phyloP scores from a whole-genome alignment of 2,113 vertebrate genomes.

The Scopus umbretta region DNA sequence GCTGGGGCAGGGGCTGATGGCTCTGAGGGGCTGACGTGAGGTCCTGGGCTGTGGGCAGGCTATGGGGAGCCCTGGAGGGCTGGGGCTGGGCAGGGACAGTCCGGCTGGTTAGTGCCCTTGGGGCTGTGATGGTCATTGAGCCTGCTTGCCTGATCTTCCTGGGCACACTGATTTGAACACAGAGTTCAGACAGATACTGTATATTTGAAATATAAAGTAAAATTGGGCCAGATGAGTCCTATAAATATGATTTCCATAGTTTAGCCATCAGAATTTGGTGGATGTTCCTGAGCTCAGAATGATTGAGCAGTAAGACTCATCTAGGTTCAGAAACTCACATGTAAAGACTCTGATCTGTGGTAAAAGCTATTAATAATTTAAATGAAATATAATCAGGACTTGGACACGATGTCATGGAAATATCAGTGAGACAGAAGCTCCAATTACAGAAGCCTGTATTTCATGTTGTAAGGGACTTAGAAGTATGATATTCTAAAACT shows the following conservation, averaged over 20 bases:
- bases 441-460: not conserved
- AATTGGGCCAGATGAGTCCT: not conserved
- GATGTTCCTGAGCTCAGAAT: not conserved
- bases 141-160: not conserved
- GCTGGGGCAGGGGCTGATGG: too few relatives aligned
- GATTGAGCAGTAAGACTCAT: not conserved
- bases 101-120: not conserved
- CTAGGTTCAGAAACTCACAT: not conserved
- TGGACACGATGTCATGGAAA: not conserved
- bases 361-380: slow-evolving; percentile 7
- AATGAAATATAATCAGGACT: slow-evolving; percentile 12
- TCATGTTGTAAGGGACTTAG: not conserved
- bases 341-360: not conserved
- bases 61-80: not conserved
- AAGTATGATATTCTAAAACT: not conserved
- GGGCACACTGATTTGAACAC: not conserved
- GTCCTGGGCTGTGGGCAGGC: too few relatives aligned
- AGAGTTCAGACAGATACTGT: not conserved
- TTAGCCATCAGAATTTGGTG: not conserved
- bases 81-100: not conserved
- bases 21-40: not conserved
- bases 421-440: not conserved
- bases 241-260: not conserved
- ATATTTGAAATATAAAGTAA: not conserved
- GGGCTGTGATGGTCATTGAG: rapidly evolving